These are phyloP conservation scores for Drosophila pectinifera DNA, from an alignment of 1,140 invertebrate species.

Conservation along the genomic window DNA sequence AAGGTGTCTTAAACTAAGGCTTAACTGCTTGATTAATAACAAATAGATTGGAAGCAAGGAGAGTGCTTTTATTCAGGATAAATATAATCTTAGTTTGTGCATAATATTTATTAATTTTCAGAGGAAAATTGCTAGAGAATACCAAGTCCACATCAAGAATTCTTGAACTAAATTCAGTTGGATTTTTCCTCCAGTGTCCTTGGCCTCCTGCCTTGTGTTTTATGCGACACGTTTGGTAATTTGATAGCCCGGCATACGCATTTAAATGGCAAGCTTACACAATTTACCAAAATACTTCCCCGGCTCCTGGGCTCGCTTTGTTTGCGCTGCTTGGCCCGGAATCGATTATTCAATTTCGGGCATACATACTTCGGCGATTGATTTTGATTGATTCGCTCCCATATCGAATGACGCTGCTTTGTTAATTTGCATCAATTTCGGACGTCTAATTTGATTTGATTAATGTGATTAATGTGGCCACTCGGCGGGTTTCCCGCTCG, in stretches of 20 bases:
- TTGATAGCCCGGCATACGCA: slow-evolving; percentile 56
- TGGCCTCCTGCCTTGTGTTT: slow-evolving; percentile 39
- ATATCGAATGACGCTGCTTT: slow-evolving; percentile 65
- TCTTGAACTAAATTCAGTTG: too few relatives aligned
- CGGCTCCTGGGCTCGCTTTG: slow-evolving; percentile 35
- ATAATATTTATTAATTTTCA: too few relatives aligned
- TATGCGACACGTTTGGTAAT: slow-evolving; percentile 64
- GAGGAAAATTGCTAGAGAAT: too few relatives aligned
- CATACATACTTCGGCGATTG: slow-evolving; percentile 68
- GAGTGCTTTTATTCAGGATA: too few relatives aligned
- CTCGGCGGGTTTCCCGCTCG: not conserved
- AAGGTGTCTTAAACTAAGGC: not conserved
- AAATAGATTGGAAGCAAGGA: too few relatives aligned
- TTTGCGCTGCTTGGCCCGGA: slow-evolving; percentile 46
- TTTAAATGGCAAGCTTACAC: slow-evolving; percentile 65
- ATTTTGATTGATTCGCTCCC: slow-evolving; percentile 75
- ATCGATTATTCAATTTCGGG: slow-evolving; percentile 80
- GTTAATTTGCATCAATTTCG: slow-evolving; percentile 73
- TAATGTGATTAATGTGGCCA: slow-evolving; percentile 73
- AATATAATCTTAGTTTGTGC: too few relatives aligned
- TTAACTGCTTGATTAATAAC: too few relatives aligned
- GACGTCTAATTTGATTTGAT: slow-evolving; percentile 67
- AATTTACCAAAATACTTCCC: slow-evolving; percentile 38
- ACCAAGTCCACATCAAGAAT: too few relatives aligned
- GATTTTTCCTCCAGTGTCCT: slow-evolving; percentile 1